A percentile compares a stretch with the other conserved stretches of the same genome.
phyloP scores from a whole-genome alignment of 2,797 vertebrate genomes.

The Darevskia mixta region DNA sequence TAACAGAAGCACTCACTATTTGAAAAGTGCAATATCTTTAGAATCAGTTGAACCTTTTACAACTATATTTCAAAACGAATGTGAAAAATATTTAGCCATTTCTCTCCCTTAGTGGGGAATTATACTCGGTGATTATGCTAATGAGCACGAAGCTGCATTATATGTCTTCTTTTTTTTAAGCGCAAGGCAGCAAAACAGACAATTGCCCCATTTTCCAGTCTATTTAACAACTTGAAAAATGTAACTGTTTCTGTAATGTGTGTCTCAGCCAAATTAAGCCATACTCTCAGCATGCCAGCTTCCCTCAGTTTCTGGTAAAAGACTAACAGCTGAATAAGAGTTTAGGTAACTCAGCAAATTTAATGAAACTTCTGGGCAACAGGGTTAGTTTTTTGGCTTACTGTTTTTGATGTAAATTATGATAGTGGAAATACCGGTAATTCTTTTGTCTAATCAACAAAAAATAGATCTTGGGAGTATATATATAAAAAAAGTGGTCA shows the following conservation, averaged over 20 bases:
- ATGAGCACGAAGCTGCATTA: constrained; percentile 22
- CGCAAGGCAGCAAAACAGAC: constrained; percentile 20
- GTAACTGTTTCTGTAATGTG: constrained; percentile 16
- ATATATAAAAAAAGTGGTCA: background rate
- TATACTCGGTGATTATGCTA: constrained; percentile 30
- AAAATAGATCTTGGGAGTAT: too few species aligned
- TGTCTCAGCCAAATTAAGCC: constrained; percentile 18
- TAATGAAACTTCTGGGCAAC: background rate
- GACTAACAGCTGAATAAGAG: background rate
- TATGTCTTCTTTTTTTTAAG: background rate
- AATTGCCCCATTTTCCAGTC: constrained; percentile 46
- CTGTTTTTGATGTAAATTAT: background rate
- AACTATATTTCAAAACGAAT: constrained; percentile 19
- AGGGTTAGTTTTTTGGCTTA: background rate
- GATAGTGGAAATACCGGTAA: background rate
- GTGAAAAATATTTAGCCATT: constrained; percentile 14
- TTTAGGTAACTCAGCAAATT: constrained; percentile 1
- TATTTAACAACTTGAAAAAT: constrained; percentile 40
- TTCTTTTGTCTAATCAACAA: background rate
- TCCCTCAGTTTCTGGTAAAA: background rate
- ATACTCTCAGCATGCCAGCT: constrained; percentile 1
- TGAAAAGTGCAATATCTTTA: background rate
- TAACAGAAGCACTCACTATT: background rate
- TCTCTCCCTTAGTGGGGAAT: constrained; percentile 2
- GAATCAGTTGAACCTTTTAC: constrained; percentile 26